These are phyloP conservation scores for Margaritifera margaritifera DNA, from an alignment of 2,888 invertebrate genomes.

Conservation along the genomic window DNA sequence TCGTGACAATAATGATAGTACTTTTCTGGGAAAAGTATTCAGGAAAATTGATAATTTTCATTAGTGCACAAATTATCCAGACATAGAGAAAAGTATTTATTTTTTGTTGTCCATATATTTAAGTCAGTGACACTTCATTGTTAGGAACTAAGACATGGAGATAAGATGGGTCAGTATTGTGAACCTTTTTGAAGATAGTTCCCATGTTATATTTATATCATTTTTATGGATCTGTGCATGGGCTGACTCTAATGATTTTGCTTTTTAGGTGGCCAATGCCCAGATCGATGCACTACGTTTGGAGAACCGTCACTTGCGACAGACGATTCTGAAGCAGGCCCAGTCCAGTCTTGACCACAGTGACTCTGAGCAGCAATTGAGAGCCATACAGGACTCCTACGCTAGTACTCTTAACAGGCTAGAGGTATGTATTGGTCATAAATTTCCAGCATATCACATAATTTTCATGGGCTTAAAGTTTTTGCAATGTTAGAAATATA, in stretches of 20 bases:
- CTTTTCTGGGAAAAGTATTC: too few relatives aligned
- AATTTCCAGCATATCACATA: neutral
- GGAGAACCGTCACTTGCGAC: conserved; percentile 63
- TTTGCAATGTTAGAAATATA: neutral
- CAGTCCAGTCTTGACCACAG: conserved; percentile 45
- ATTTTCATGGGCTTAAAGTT: neutral
- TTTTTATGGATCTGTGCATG: too few relatives aligned
- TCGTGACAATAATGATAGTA: too few relatives aligned
- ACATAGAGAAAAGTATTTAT: too few relatives aligned
- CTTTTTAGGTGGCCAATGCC: conserved; percentile 57
- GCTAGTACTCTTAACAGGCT: conserved; percentile 45
- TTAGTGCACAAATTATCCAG: too few relatives aligned
- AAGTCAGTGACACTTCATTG: too few relatives aligned
- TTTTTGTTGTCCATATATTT: too few relatives aligned
- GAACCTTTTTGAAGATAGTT: too few relatives aligned
- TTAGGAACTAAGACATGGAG: too few relatives aligned
- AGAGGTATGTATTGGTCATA: conserved; percentile 41
- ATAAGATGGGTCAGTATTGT: too few relatives aligned
- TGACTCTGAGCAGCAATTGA: conserved; percentile 51
- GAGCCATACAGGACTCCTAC: conserved; percentile 53
- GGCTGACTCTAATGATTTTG: neutral
- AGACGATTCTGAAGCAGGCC: conserved; percentile 53
- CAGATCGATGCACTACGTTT: conserved; percentile 61
- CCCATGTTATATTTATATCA: too few relatives aligned
- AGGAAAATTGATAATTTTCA: too few relatives aligned